A percentile compares a stretch with the other conserved stretches of the same genome.
Conservation (phyloP, 2,113 vertebrate genomes). For the Parotia lawesii region DNA sequence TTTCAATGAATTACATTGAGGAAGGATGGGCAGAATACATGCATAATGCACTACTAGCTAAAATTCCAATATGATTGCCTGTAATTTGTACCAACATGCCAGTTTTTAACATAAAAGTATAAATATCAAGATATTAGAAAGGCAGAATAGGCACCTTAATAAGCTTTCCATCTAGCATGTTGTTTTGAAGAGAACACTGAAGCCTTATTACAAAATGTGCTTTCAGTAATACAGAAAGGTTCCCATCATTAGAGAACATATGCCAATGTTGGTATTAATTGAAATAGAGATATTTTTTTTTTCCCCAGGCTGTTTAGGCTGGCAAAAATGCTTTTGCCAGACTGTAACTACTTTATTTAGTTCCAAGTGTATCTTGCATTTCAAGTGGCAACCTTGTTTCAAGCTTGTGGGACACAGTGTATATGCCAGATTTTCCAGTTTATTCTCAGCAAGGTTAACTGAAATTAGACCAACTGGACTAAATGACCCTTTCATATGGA, state of each 20-base stretch:
- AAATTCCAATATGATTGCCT: background rate
- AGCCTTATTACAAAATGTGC: background rate
- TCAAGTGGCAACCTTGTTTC: background rate
- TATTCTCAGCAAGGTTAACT: background rate
- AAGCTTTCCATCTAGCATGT: background rate
- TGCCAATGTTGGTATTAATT: background rate
- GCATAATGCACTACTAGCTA: background rate
- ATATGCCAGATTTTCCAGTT: background rate
- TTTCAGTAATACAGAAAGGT: background rate
- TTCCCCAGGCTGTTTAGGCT: background rate
- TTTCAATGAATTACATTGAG: background rate
- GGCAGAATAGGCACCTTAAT: background rate
- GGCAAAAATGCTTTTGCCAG: background rate
- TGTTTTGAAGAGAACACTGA: background rate
- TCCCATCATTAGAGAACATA: background rate
- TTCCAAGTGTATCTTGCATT: background rate
- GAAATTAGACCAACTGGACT: slow-evolving; percentile 1
- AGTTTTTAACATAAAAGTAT: background rate
- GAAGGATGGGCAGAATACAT: background rate
- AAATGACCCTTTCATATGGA: background rate
- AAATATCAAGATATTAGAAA: background rate
- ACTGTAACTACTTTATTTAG: background rate
- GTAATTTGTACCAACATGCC: background rate
- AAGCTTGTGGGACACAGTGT: background rate
- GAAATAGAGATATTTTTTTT: background rate